Evolutionary conservation across 1,140 invertebrate species (phyloP), one percentile per base, ranked within the genome.

Genomic region (Ceratosolen fusciceps): DNA sequence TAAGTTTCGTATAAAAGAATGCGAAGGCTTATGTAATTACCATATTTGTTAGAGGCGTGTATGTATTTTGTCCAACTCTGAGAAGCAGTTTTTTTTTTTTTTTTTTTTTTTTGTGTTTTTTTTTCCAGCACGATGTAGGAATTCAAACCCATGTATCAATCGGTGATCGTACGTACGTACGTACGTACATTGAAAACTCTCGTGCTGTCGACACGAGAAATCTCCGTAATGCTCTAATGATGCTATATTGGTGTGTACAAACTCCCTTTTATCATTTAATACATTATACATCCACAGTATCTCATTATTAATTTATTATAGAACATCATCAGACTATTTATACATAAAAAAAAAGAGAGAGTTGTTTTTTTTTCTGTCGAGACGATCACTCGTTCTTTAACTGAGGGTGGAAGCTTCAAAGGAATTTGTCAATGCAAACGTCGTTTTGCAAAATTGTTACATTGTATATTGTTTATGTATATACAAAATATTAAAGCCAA

Each of bases 11-110:
- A 56, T 43, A 54, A 75, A 37, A 77, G 9, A 77, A 58, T 56
- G 14, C 37, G 9, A n/a, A 58, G 12, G 54, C 70, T 77, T 58
- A 56, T 74, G 47, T 19, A 74, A 74, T 79, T 79, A 79, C 77
- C 77, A 79, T 79, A 79, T 79, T 79, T 79, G 54, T 79, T 68
- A 74, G 72, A 68, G 71, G 54, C 76, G 26, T 37, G 49, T 71
- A 26, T 68, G 39, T n/a, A n/a, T n/a, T n/a, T 77, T 70, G 74
- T 68, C 24, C 39, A 34, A 77, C 9, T 77, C 14, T 77, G 68
- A 62, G 16, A 65, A 37, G 19, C 5, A n/a, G n/a, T n/a, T n/a
- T n/a, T n/a, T n/a, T n/a, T n/a, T n/a, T n/a, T n/a, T n/a, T n/a
- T n/a, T n/a, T n/a, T n/a, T n/a, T n/a, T n/a, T n/a, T 65, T 62